A percentile compares a stretch with the other conserved stretches of the same genome.
These are phyloP conservation scores for Mythimna loreyi DNA, from an alignment of 2,888 invertebrate species.

Conservation along the genomic window DNA sequence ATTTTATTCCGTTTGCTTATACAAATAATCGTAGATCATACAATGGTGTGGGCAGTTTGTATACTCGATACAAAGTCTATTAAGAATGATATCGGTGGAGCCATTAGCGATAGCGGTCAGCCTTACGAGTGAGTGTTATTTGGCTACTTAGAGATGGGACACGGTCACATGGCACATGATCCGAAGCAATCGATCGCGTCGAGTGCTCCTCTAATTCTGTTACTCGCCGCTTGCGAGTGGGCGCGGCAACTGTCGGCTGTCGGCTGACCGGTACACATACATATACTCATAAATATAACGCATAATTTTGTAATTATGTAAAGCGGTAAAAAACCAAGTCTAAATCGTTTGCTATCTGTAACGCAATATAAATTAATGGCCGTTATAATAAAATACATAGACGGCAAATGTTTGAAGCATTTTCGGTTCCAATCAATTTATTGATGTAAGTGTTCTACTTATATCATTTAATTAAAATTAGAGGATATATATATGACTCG, in stretches of 20 bases:
- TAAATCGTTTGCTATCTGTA: conserved; percentile 87
- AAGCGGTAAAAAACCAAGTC: conserved; percentile 86
- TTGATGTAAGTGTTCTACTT: conserved; percentile 83
- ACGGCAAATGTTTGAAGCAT: conserved; percentile 83
- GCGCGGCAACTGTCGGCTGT: conserved; percentile 72
- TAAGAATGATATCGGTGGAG: conserved; percentile 73
- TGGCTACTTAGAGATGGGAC: conserved; percentile 83
- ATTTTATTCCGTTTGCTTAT: conserved; percentile 15
- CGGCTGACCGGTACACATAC: conserved; percentile 64
- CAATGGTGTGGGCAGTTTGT: conserved; percentile 19
- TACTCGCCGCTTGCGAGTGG: conserved; percentile 80
- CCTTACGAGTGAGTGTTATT: conserved; percentile 78
- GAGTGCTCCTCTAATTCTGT: conserved; percentile 82
- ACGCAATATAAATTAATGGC: conserved; percentile 87
- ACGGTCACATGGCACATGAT: conserved; percentile 86
- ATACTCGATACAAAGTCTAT: conserved; percentile 52
- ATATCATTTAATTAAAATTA: conserved; percentile 80
- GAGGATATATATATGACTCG: conserved; percentile 67
- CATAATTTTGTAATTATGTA: conserved; percentile 89
- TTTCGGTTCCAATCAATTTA: conserved; percentile 77
- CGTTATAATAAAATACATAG: conserved; percentile 84
- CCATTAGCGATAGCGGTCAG: conserved; percentile 77
- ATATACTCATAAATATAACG: conserved; percentile 81
- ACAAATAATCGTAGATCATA: conserved; percentile 34
- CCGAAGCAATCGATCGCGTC: conserved; percentile 83